Percentiles rank a stretch among this genome's conserved stretches.
Conservation (phyloP, 2,113 vertebrate genomes). For the Melanerpes formicivorus region DNA sequence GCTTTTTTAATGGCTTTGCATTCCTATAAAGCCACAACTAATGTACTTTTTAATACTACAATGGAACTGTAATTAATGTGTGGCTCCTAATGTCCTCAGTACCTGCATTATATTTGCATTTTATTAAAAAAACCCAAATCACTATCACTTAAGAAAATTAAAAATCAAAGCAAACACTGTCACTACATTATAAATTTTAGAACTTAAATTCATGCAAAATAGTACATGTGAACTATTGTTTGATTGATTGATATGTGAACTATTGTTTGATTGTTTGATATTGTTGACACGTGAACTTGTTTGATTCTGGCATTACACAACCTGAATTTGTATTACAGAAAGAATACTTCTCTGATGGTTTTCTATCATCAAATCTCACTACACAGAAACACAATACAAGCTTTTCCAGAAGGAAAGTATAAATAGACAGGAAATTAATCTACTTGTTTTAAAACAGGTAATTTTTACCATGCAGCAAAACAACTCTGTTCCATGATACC, state of each 20-base stretch:
- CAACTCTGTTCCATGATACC: constrained; percentile 95
- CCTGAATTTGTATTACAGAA: neutral
- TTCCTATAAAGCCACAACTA: neutral
- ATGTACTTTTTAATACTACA: neutral
- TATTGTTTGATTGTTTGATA: too few relatives aligned
- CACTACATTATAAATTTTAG: neutral
- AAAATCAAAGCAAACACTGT: neutral
- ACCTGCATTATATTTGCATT: neutral
- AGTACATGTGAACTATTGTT: neutral
- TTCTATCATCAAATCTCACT: neutral
- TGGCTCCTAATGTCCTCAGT: neutral
- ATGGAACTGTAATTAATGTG: neutral
- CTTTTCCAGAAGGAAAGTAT: neutral
- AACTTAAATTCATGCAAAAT: neutral
- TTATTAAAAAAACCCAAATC: neutral
- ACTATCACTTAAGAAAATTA: neutral
- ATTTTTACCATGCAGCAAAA: constrained; percentile 90
- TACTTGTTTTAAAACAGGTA: neutral
- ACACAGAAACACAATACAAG: neutral
- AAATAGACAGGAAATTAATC: neutral
- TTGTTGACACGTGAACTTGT: neutral
- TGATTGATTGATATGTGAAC: too few relatives aligned
- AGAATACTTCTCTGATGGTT: neutral
- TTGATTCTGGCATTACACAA: neutral
- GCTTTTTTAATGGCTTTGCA: too few relatives aligned